These are phyloP conservation scores for Odocoileus virginianus DNA, from an alignment of 2,113 vertebrate species.

Conservation along the genomic window DNA sequence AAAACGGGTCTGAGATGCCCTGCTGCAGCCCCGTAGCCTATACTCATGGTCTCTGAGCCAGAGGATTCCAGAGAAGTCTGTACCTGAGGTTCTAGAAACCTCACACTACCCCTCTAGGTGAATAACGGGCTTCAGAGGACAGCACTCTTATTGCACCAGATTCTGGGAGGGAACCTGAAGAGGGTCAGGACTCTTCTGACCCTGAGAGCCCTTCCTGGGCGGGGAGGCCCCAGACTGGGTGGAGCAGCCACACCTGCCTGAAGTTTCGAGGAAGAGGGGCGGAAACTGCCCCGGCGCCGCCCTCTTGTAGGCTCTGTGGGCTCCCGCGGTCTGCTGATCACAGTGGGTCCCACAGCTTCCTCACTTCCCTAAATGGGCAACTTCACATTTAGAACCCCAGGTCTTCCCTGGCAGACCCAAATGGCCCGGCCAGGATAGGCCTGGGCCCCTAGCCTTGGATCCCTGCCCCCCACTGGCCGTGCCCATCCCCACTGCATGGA, in stretches of 20 bases:
- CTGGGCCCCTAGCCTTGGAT: neutral
- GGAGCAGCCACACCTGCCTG: conserved; percentile 56
- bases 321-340: conserved; percentile 8
- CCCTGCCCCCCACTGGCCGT: neutral
- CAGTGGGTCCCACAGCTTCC: conserved; percentile 4
- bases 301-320: neutral
- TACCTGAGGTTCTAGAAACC: neutral
- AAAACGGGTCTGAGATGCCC: neutral
- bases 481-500: conserved; percentile 13
- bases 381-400: conserved; percentile 22
- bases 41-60: neutral
- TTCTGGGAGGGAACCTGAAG: neutral
- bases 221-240: conserved; percentile 41
- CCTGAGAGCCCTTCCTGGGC: neutral
- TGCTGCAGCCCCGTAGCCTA: neutral
- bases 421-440: neutral
- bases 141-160: neutral
- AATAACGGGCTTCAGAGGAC: neutral
- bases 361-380: conserved; percentile 67
- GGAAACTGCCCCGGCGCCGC: conserved; percentile 14
- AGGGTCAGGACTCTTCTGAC: neutral
- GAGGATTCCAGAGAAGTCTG: neutral
- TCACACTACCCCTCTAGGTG: neutral
- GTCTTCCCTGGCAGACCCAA: conserved; percentile 7
- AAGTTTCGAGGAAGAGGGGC: conserved; percentile 58